These are phyloP conservation scores for Acanthis flammea DNA, from an alignment of 2,797 vertebrate genomes.

Conservation along the genomic window DNA sequence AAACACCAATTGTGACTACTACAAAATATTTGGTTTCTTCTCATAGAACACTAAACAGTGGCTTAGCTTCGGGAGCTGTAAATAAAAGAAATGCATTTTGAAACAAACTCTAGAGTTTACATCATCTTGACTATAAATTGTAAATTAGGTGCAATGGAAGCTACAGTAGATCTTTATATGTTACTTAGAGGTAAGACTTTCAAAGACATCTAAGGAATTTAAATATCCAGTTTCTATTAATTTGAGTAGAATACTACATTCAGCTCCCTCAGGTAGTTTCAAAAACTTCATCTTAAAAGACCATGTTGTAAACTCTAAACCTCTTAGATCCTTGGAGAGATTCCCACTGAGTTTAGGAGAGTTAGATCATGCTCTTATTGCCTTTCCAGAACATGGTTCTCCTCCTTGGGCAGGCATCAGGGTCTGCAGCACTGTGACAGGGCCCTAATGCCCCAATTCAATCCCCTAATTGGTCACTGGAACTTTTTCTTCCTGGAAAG, in stretches of 20 bases:
- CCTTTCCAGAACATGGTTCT: neutral
- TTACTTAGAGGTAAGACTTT: slow-evolving; percentile 9
- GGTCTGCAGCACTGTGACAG: neutral
- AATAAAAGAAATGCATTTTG: slow-evolving; percentile 39
- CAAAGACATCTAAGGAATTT: slow-evolving; percentile 32
- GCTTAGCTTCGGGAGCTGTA: slow-evolving; percentile 8
- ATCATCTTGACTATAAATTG: slow-evolving; percentile 23
- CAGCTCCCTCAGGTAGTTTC: slow-evolving; percentile 22
- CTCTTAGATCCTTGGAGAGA: neutral
- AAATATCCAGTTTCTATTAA: slow-evolving; percentile 24
- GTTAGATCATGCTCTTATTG: neutral
- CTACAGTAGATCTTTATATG: slow-evolving; percentile 25
- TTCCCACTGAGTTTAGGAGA: neutral
- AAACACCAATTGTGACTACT: neutral
- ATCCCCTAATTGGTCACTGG: neutral
- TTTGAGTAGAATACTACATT: neutral
- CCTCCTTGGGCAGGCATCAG: neutral
- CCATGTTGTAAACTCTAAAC: neutral
- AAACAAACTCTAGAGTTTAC: slow-evolving; percentile 14
- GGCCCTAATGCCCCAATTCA: neutral
- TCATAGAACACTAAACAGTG: slow-evolving; percentile 7
- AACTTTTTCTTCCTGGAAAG: neutral
- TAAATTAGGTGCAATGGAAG: slow-evolving; percentile 36
- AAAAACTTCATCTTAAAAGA: slow-evolving; percentile 17
- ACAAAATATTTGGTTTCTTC: slow-evolving; percentile 26